Percentiles rank a stretch among this genome's conserved stretches.
Conservation (phyloP, 1,140 invertebrate genomes). For the Oryzaephilus surinamensis region DNA sequence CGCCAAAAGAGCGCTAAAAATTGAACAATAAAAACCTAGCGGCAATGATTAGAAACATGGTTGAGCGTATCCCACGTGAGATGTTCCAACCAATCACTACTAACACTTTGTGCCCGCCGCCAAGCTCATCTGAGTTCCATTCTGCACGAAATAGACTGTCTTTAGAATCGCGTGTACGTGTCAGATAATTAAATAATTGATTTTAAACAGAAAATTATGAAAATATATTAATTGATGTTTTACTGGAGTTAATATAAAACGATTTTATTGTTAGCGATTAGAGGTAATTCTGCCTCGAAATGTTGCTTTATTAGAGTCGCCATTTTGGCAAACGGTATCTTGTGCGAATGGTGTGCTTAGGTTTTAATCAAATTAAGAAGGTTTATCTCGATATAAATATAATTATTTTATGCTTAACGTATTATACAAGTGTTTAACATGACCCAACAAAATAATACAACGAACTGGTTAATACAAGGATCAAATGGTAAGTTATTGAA, state of each 20-base stretch:
- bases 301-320: constrained; percentile 42
- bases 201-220: constrained; percentile 10
- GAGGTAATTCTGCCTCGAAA: constrained; percentile 25
- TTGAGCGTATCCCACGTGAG: constrained; percentile 38
- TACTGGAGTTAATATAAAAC: constrained; percentile 12
- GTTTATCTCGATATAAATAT: background rate
- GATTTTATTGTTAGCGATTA: constrained; percentile 19
- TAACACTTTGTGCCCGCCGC: constrained; percentile 48
- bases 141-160: constrained; percentile 41
- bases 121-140: constrained; percentile 43
- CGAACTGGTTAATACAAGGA: constrained; percentile 55
- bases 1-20: constrained; percentile 19
- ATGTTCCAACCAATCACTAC: constrained; percentile 41
- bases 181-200: constrained; percentile 13
- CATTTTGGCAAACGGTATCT: no score
- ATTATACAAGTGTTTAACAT: constrained; percentile 30
- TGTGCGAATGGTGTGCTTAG: no score
- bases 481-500: constrained; percentile 35
- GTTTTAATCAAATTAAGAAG: constrained; percentile 8
- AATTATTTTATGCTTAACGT: constrained; percentile 7
- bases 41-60: constrained; percentile 18
- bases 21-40: constrained; percentile 7
- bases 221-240: constrained; percentile 18
- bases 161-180: constrained; percentile 30
- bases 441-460: constrained; percentile 49